Evolutionary conservation across 1,140 invertebrate genomes (phyloP), one percentile per base, ranked within the genome.

Genomic region (Drosophila orosa): DNA sequence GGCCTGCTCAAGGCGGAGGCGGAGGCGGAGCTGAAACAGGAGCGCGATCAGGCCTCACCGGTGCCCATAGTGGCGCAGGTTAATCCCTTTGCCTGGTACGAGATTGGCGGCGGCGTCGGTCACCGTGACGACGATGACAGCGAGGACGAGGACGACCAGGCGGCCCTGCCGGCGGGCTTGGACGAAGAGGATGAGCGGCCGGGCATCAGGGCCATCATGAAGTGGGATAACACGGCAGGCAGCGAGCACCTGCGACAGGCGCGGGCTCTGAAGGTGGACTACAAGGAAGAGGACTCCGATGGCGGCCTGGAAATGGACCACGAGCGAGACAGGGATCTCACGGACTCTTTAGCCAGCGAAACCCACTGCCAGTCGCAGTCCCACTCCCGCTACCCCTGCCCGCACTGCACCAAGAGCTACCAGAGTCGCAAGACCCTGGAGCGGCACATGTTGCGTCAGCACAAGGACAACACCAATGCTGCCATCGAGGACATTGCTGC

Each of bases 1-100:
- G 84, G 80, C 1, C 59, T 89, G 55, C 85, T 90, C 5, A 89
- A 80, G 22, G 48, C 80, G n/a, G 85, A 83, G 42, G 45, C 66
- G 1, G 58, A 35, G 15, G 33, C 42, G 7, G 47, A 74, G 37
- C 61, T 72, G 0, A 80, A 89, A 48, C 73, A 84, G 66, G 69
- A 74, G 44, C 29, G 71, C 17, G 27, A 74, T 7, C 39, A 22
- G 13, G 27, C 22, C 35, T 48, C 52, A 17, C 29, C 52, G 1
- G 52, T 68, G 29, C 48, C 74, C 2, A 54, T 63, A 15, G 66
- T 59, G 24, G 35, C 52, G 3, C 62, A 79, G 44, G 60, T 73
- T 5, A 89, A 80, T 78, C 35, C 65, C 7, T 84, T 89, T 15
- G 59, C 67, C 13, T 87, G 83, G 84, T 77, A 89, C 47, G 78